A percentile compares a stretch with the other conserved stretches of the same genome.
phyloP scores from a whole-genome alignment of 64 coral and sea anemone genomes.

The Porites lutea region DNA sequence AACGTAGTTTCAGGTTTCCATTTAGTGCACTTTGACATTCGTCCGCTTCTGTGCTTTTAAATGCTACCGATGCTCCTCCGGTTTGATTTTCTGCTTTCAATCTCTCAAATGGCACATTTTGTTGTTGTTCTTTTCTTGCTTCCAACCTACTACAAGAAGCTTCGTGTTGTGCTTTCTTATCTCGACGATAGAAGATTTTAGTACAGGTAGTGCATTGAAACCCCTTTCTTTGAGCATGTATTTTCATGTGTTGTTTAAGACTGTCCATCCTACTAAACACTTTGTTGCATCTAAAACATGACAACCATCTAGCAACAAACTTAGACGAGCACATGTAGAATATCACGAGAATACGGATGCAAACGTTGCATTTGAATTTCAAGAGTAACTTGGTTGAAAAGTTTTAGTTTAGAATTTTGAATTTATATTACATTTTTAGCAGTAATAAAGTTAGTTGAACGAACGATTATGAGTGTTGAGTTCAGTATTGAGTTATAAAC shows the following conservation, averaged over 20 bases:
- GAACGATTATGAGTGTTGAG: too few species aligned
- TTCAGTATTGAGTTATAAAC: too few species aligned
- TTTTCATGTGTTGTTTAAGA: neutral
- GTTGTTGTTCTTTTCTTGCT: neutral
- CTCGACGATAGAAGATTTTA: neutral
- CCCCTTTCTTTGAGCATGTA: neutral
- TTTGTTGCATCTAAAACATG: neutral
- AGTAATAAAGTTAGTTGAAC: too few species aligned
- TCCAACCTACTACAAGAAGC: neutral
- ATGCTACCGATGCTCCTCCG: neutral
- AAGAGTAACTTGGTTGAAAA: too few species aligned
- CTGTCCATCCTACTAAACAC: neutral
- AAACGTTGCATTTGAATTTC: too few species aligned
- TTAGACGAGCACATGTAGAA: too few species aligned
- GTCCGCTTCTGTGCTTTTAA: neutral
- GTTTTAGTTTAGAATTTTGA: too few species aligned
- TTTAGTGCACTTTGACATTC: neutral
- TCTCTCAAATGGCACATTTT: too few species aligned
- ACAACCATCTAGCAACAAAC: too few species aligned
- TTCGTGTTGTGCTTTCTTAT: neutral
- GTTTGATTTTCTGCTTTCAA: neutral
- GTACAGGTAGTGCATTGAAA: neutral
- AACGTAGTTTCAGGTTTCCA: neutral
- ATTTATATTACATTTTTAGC: too few species aligned
- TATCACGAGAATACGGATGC: too few species aligned